These are phyloP conservation scores for Spisula solida DNA, from an alignment of 2,888 invertebrate species.

Conservation along the genomic window DNA sequence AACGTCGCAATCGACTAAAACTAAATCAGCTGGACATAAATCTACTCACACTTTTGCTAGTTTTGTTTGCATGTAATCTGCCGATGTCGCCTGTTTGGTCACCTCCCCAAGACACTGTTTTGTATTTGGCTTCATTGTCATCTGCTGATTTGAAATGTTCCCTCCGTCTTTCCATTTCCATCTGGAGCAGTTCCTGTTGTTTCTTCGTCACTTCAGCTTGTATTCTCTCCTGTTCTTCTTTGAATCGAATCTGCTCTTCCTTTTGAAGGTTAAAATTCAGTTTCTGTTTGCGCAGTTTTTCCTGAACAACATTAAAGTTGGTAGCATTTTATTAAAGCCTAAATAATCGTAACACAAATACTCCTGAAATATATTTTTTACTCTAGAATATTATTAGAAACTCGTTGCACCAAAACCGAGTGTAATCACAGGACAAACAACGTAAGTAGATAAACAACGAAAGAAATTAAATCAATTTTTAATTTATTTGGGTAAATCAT, in stretches of 20 bases:
- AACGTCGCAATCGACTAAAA: no score
- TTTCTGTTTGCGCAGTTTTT: conserved; percentile 46
- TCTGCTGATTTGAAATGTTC: conserved; percentile 31
- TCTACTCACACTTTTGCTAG: neutral
- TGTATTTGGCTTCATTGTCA: neutral
- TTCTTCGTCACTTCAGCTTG: conserved; percentile 35
- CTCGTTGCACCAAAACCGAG: no score
- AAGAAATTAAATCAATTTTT: no score
- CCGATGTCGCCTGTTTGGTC: neutral
- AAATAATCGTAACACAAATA: no score
- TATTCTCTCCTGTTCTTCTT: conserved; percentile 44
- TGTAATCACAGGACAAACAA: no score
- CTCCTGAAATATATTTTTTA: no score
- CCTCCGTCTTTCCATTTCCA: conserved; percentile 28
- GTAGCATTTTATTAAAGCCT: no score
- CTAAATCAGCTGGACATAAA: no score
- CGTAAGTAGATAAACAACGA: no score
- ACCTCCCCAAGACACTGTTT: neutral
- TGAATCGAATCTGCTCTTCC: conserved; percentile 49
- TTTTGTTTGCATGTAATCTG: neutral
- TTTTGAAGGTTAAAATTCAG: conserved; percentile 53
- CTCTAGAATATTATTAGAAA: no score
- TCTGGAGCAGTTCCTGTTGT: conserved; percentile 28
- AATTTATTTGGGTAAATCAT: no score
- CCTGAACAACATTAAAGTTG: conserved; percentile 32